Evolutionary conservation across 2,797 vertebrate species (phyloP).

Genomic region (Adelosebastes latens): DNA sequence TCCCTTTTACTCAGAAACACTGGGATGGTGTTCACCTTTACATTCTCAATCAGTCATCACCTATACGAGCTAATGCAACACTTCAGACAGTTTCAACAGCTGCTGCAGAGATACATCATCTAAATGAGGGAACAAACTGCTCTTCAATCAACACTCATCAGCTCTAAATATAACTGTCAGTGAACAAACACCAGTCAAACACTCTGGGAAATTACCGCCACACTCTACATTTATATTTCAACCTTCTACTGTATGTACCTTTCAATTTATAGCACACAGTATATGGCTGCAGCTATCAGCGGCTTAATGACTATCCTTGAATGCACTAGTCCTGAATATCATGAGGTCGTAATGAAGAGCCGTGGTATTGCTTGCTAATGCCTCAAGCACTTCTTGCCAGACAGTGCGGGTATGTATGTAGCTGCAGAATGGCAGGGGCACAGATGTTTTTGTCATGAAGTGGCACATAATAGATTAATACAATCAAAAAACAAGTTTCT

Average conservation of each 20-base stretch:
- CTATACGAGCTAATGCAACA: constrained; percentile 5
- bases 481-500: background rate
- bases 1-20: background rate
- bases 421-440: background rate
- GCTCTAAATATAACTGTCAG: constrained; percentile 27
- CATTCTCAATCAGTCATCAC: background rate
- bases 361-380: constrained; percentile 5
- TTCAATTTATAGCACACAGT: constrained; percentile 19
- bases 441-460: background rate
- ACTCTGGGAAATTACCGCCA: background rate
- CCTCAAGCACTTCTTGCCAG: constrained; percentile 2
- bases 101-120: constrained; percentile 23
- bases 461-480: background rate
- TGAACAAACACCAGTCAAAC: constrained; percentile 36
- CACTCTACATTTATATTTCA: constrained; percentile 22
- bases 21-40: background rate
- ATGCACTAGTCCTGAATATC: constrained; percentile 25
- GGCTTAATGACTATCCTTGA: constrained; percentile 44
- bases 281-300: constrained; percentile 12
- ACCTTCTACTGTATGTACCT: constrained; percentile 7
- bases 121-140: constrained; percentile 22
- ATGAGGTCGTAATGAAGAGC: constrained; percentile 32
- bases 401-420: background rate
- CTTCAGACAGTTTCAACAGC: constrained; percentile 15
- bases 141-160: constrained; percentile 40